Evolutionary conservation across 2,888 invertebrate species (phyloP).

Genomic region (Leucophenga montana): DNA sequence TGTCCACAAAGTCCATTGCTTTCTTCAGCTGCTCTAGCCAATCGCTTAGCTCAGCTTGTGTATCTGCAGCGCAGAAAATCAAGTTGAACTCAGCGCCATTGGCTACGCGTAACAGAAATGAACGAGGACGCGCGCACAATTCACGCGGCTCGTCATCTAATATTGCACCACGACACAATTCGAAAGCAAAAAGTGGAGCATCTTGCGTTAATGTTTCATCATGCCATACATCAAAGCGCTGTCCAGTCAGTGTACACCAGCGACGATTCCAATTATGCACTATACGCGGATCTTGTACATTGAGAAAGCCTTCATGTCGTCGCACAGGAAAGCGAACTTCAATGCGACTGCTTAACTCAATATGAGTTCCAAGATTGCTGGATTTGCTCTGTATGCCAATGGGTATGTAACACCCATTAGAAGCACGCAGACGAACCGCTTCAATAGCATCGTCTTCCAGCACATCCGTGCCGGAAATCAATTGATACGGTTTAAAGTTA

Average conservation of each 20-base stretch:
- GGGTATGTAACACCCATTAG: conserved; percentile 52
- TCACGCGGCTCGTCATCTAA: conserved; percentile 71
- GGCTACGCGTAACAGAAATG: conserved; percentile 69
- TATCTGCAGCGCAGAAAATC: conserved; percentile 74
- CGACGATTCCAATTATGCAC: conserved; percentile 75
- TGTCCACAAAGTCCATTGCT: conserved; percentile 69
- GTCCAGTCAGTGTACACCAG: conserved; percentile 75
- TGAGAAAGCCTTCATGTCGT: conserved; percentile 74
- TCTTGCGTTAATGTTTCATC: conserved; percentile 71
- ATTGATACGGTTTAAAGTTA: conserved; percentile 63
- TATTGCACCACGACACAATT: conserved; percentile 65
- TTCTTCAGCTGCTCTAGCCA: conserved; percentile 74
- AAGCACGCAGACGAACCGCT: conserved; percentile 60
- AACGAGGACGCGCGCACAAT: conserved; percentile 74
- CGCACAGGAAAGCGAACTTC: conserved; percentile 60
- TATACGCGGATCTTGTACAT: conserved; percentile 73
- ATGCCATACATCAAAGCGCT: conserved; percentile 74
- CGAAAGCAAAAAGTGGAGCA: conserved; percentile 68
- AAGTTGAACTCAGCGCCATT: conserved; percentile 50
- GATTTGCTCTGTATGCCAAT: conserved; percentile 54
- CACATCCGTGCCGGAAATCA: conserved; percentile 41
- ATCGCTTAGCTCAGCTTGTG: conserved; percentile 71
- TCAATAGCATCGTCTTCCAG: conserved; percentile 11
- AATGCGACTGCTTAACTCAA: conserved; percentile 59
- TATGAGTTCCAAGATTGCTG: conserved; percentile 60